phyloP scores from a whole-genome alignment of 2,113 vertebrate genomes.

The Tyto alba region DNA sequence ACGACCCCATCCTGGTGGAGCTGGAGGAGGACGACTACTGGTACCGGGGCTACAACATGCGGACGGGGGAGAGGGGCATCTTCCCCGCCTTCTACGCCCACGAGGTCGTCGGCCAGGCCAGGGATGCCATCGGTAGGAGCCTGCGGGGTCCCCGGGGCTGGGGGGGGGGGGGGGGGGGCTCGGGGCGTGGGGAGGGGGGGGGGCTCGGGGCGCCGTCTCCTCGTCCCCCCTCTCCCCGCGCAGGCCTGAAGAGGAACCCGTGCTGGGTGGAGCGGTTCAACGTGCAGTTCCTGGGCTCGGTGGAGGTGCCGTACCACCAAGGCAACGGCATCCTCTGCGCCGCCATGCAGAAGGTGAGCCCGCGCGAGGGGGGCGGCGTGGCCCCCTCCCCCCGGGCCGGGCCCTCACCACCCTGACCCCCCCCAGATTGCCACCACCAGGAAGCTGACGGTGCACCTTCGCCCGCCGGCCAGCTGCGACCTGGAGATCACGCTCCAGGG shows the following conservation, averaged over 20 bases:
- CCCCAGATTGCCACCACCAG: constrained; percentile 88
- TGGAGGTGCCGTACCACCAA: constrained; percentile 95
- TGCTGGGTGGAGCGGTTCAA: constrained; percentile 90
- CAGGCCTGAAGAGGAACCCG: constrained; percentile 87
- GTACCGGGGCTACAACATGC: constrained; percentile 97
- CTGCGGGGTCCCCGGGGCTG: rapidly evolving
- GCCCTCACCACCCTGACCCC: neutral
- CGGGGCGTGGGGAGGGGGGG: rapidly evolving
- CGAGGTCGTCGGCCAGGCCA: constrained; percentile 84
- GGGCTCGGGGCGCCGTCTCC: neutral
- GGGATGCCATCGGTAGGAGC: constrained; percentile 80
- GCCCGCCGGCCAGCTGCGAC: constrained; percentile 91
- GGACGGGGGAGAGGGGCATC: constrained; percentile 91
- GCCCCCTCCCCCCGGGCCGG: too few species aligned
- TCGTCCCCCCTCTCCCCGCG: rapidly evolving
- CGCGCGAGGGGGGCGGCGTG: rapidly evolving
- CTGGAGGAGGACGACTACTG: constrained; percentile 95
- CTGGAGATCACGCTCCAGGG: constrained; percentile 91
- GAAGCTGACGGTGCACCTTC: constrained; percentile 91
- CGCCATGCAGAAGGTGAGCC: constrained; percentile 93
- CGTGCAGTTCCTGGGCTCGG: constrained; percentile 94
- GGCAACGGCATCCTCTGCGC: constrained; percentile 94
- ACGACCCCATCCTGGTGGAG: constrained; percentile 91
- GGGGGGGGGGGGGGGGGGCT: too few species aligned
- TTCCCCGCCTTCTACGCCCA: constrained; percentile 96